phyloP scores from a whole-genome alignment of 2,113 vertebrate genomes.

The Eurypyga helias region DNA sequence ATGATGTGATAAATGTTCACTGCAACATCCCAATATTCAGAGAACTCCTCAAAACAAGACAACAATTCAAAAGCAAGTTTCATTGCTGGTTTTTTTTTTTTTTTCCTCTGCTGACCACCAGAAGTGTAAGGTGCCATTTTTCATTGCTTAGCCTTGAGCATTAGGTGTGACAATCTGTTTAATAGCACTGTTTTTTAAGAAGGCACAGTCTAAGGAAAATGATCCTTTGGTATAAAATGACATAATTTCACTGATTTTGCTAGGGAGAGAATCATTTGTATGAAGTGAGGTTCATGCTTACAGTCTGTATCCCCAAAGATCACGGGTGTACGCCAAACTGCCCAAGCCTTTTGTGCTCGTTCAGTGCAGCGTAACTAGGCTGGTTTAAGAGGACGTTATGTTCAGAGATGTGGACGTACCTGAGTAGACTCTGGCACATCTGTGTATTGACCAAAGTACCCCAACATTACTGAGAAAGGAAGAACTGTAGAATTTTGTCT shows the following conservation, averaged over 20 bases:
- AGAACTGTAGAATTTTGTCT: background rate
- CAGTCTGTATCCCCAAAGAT: background rate
- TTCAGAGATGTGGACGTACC: background rate
- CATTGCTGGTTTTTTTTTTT: background rate
- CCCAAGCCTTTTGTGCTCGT: background rate
- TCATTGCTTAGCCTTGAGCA: background rate
- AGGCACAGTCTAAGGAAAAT: background rate
- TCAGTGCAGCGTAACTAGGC: background rate
- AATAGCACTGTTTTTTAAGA: background rate
- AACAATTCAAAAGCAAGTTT: background rate
- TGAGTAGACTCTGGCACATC: background rate
- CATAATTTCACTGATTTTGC: background rate
- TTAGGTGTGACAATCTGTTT: background rate
- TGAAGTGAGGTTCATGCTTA: background rate
- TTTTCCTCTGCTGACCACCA: background rate
- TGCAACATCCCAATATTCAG: no score
- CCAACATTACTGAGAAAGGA: background rate
- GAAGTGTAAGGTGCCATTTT: background rate
- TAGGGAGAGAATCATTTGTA: background rate
- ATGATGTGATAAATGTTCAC: background rate
- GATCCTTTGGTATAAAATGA: background rate
- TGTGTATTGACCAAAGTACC: background rate
- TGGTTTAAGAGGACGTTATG: background rate
- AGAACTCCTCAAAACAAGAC: background rate
- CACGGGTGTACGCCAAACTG: background rate